Evolutionary conservation across 2,797 vertebrate genomes (phyloP).

Genomic region (Halcyon leucocephala): DNA sequence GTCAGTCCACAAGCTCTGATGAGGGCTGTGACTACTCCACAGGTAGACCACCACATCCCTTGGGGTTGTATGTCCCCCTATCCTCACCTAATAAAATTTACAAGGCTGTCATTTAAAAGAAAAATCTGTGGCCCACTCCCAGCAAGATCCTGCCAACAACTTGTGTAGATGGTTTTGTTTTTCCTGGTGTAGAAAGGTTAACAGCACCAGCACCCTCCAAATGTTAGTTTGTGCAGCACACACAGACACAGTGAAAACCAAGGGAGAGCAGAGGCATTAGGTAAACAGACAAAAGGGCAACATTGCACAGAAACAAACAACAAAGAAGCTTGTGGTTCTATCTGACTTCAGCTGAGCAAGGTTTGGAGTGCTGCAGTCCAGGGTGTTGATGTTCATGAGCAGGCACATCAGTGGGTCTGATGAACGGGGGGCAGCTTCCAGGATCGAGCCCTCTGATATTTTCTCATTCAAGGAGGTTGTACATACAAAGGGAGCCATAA

Average conservation of each 20-base stretch:
- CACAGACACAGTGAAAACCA: neutral
- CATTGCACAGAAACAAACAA: neutral
- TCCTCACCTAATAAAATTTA: neutral
- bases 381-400: fast-evolving
- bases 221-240: neutral
- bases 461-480: neutral
- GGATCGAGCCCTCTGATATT: neutral
- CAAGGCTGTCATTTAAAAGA: neutral
- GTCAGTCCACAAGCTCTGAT: neutral
- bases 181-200: neutral
- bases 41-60: neutral
- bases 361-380: neutral
- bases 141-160: neutral
- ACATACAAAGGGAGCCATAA: neutral
- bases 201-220: neutral
- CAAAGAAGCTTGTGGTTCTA: neutral
- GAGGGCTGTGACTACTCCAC: neutral
- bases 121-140: neutral
- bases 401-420: neutral
- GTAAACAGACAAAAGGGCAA: neutral
- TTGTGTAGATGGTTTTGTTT: neutral
- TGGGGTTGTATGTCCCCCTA: too few relatives aligned
- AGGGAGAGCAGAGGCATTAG: neutral
- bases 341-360: neutral
- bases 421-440: neutral